phyloP scores from a whole-genome alignment of 1,140 invertebrate species.

The Papilio dardanus region DNA sequence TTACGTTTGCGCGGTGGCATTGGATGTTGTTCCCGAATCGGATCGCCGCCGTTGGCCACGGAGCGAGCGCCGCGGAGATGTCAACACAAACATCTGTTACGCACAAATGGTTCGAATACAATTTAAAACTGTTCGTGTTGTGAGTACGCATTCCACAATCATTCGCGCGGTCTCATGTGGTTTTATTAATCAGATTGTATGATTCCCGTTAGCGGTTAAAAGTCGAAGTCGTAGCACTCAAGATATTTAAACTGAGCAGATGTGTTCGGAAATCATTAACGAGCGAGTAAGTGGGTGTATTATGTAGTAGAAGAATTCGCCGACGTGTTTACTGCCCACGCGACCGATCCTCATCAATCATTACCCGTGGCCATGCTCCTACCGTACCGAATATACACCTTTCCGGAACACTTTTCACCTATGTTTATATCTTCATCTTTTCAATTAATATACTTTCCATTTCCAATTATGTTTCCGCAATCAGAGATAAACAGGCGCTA shows the following conservation, averaged over 20 bases:
- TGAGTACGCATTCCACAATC: slow-evolving; percentile 31
- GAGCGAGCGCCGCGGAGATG: slow-evolving; percentile 50
- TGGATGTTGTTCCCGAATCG: slow-evolving; percentile 69
- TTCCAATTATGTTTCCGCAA: too few species aligned
- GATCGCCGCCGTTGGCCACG: slow-evolving; percentile 64
- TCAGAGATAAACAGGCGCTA: not conserved
- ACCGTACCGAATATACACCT: not conserved
- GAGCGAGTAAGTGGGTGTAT: slow-evolving; percentile 57
- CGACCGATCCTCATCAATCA: slow-evolving; percentile 69
- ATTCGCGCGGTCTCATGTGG: slow-evolving; percentile 20
- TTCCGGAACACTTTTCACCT: not conserved
- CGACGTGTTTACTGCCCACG: slow-evolving; percentile 62
- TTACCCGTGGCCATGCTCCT: slow-evolving; percentile 64
- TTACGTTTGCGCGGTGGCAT: slow-evolving; percentile 74
- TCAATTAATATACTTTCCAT: not conserved
- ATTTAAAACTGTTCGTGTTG: slow-evolving; percentile 30
- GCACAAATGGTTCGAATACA: slow-evolving; percentile 40
- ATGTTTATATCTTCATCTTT: not conserved
- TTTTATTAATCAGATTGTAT: slow-evolving; percentile 28
- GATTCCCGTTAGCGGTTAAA: slow-evolving; percentile 23
- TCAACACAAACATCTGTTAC: slow-evolving; percentile 59
- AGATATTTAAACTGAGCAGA: slow-evolving; percentile 34
- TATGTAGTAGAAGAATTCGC: slow-evolving; percentile 56
- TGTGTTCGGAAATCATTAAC: slow-evolving; percentile 51
- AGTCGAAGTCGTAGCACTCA: not conserved